phyloP scores from a whole-genome alignment of 2,888 invertebrate genomes.

The Volucella zonaria region DNA sequence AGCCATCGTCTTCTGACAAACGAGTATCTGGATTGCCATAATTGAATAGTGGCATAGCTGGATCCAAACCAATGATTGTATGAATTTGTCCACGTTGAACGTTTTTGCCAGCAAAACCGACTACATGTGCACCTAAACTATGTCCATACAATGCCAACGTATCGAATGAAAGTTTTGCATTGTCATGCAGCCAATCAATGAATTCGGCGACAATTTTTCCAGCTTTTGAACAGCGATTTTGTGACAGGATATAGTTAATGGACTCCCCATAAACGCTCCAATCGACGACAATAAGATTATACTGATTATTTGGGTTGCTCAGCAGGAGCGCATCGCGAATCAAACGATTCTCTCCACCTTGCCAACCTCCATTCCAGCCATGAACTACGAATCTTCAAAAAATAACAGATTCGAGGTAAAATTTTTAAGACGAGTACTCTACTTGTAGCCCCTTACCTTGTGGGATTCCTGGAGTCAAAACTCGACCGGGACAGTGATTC shows the following conservation, averaged over 20 bases:
- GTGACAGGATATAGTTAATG: conserved; percentile 84
- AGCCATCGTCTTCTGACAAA: conserved; percentile 68
- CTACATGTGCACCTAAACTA: conserved; percentile 84
- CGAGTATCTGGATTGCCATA: conserved; percentile 50
- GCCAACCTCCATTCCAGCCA: conserved; percentile 84
- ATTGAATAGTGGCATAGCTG: conserved; percentile 73
- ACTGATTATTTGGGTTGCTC: conserved; percentile 83
- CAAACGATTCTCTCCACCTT: conserved; percentile 76
- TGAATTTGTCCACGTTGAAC: conserved; percentile 83
- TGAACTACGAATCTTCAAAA: conserved; percentile 81
- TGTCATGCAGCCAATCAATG: conserved; percentile 81
- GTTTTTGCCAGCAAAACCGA: conserved; percentile 84
- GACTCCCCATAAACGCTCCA: conserved; percentile 83
- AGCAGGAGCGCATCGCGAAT: conserved; percentile 83
- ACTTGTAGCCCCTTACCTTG: conserved; percentile 6
- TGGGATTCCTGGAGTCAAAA: conserved; percentile 35
- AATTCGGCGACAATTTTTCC: conserved; percentile 72
- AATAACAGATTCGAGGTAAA: not conserved
- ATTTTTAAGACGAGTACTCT: not conserved
- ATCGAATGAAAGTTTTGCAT: conserved; percentile 83
- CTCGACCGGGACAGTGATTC: conserved; percentile 23
- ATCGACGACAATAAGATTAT: conserved; percentile 85
- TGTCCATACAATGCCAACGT: conserved; percentile 84
- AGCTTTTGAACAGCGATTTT: conserved; percentile 78
- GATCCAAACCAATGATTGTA: conserved; percentile 82